Evolutionary conservation across 1,140 invertebrate genomes (phyloP), one percentile per base, ranked within the genome.

Genomic region (Bicyclus anynana): DNA sequence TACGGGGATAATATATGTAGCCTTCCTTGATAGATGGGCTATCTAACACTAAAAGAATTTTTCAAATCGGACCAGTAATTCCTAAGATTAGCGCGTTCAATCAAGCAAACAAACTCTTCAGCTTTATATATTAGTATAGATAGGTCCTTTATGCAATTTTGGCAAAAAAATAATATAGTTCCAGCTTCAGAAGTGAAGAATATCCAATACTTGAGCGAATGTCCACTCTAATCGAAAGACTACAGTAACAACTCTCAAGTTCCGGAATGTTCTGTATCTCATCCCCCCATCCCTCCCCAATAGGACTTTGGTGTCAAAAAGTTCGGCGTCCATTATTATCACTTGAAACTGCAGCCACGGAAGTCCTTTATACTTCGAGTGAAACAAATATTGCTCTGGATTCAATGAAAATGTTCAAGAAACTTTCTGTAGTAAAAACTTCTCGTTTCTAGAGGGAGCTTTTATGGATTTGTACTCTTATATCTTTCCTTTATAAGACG

Each of bases 281-380:
- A n/a, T 9, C 18, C 10, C 44, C 44, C 44, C 44, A 47, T 27
- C 21, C 17, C 18, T 16, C 44, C 44, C 44, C 44, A 47, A 47
- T 47, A 47, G 18, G 23, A 27, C 20, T 47, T 47, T 47, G 14
- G 23, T 14, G 20, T 47, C 44, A 47, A 47, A 47, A 47, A 47
- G 21, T 47, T 47, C 7, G 44, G 9, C 20, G 2, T 23, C 14
- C 16, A 14, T 44, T 47, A 47, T 47, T 47, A 47, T 47, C 44
- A 47, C 40, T 47, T 47, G 44, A 27, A 47, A 47, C 44, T 47
- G 44, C 44, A 47, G 21, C 21, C 27, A 5, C 1, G 21, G 21
- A 14, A 2, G 17, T 47, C 27, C 16, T 47, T 26, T 9, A 5
- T 44, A 5, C 21, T 26, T 26, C 14, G 44, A 27, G 44, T 26